phyloP scores from a whole-genome alignment of 2,113 vertebrate genomes.

The Pyrgilauda ruficollis region DNA sequence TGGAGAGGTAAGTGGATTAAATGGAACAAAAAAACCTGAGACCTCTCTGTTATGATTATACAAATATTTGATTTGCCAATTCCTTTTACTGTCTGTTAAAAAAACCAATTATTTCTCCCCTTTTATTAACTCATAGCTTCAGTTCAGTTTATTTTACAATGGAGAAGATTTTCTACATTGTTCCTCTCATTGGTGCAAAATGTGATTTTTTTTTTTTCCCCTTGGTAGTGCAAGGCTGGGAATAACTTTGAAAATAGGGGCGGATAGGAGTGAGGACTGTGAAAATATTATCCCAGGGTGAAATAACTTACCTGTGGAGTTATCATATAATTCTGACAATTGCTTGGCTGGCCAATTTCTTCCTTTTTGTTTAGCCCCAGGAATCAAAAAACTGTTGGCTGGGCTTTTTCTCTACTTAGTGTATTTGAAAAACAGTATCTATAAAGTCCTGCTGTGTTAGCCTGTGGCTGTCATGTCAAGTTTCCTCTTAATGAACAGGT shows the following conservation, averaged over 20 bases:
- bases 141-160: background rate
- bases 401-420: background rate
- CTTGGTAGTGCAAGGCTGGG: background rate
- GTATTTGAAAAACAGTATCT: background rate
- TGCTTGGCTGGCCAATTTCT: background rate
- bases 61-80: background rate
- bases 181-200: background rate
- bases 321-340: background rate
- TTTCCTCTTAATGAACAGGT: background rate
- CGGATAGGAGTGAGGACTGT: background rate
- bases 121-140: constrained; percentile 35
- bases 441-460: background rate
- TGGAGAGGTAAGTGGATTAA: constrained; percentile 74
- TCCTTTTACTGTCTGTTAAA: background rate
- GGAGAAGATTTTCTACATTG: background rate
- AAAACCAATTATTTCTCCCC: background rate
- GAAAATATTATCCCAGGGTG: background rate
- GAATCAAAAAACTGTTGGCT: background rate
- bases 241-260: background rate
- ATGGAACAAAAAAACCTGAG: background rate
- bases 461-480: background rate
- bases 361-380: background rate
- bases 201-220: background rate
- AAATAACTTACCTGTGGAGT: constrained; percentile 20
- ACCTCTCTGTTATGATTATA: background rate